Evolutionary conservation across 1,140 invertebrate species (phyloP).

Genomic region (Doryteuthis pealeii): DNA sequence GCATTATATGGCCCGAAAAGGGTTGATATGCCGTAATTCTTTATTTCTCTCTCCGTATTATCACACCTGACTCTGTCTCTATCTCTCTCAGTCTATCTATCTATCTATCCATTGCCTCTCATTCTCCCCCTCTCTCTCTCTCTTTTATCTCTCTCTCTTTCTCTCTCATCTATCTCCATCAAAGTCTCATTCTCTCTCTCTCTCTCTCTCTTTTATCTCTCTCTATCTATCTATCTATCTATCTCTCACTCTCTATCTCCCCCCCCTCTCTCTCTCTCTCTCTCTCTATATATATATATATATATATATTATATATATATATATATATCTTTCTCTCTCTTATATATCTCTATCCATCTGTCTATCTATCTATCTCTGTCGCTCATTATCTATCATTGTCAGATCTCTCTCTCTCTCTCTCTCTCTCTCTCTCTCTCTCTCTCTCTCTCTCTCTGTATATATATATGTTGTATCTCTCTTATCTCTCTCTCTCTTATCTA

Average conservation of each 20-base stretch:
- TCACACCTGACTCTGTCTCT: not conserved
- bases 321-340: conserved; percentile 17
- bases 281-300: too few species aligned
- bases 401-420: conserved; percentile 10
- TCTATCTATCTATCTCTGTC: too few species aligned
- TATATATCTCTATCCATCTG: not conserved
- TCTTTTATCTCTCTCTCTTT: not conserved
- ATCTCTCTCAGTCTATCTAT: not conserved
- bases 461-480: not conserved
- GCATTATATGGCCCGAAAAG: too few species aligned
- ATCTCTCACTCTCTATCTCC: too few species aligned
- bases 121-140: conserved; percentile 11
- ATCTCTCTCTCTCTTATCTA: not conserved
- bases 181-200: too few species aligned
- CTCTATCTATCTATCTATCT: too few species aligned
- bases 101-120: too few species aligned
- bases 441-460: conserved; percentile 16
- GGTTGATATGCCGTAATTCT: too few species aligned
- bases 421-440: conserved; percentile 13
- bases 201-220: too few species aligned
- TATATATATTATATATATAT: too few species aligned
- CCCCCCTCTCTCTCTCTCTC: too few species aligned
- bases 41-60: too few species aligned
- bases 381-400: not conserved
- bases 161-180: not conserved